Evolutionary conservation across 2,797 vertebrate species (phyloP).

Genomic region (Lutra lutra): DNA sequence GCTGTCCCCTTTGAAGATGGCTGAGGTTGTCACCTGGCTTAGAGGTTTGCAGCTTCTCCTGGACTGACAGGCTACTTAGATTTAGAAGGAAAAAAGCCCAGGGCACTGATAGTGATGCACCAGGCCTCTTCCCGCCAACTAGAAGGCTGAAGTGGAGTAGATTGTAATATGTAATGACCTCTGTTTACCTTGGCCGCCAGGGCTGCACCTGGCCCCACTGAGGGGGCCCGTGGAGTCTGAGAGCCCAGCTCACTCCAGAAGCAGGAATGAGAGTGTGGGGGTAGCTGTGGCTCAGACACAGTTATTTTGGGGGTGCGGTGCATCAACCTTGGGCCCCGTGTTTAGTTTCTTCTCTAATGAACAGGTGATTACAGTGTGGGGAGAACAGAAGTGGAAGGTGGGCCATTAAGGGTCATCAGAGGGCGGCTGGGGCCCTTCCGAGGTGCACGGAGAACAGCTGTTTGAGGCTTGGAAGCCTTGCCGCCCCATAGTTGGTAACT

Average conservation of each 20-base stretch:
- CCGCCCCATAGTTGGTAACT: neutral
- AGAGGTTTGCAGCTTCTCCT: conserved; percentile 71
- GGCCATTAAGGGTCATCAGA: neutral
- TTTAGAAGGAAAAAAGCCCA: conserved; percentile 45
- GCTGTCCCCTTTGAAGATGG: conserved; percentile 36
- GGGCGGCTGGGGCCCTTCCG: conserved; percentile 37
- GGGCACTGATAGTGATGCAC: conserved; percentile 68
- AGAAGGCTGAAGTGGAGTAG: conserved; percentile 63
- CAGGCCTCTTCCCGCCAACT: conserved; percentile 34
- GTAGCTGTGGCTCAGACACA: conserved; percentile 49
- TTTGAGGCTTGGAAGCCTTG: neutral
- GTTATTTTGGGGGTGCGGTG: neutral
- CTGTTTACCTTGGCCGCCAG: conserved; percentile 79
- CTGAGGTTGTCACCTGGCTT: conserved; percentile 53
- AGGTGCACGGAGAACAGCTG: neutral
- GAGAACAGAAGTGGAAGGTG: conserved; percentile 62
- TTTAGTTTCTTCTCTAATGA: conserved; percentile 63
- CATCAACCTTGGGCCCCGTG: conserved; percentile 1
- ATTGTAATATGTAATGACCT: conserved; percentile 58
- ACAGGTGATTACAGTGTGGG: conserved; percentile 61
- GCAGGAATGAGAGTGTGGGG: conserved; percentile 29
- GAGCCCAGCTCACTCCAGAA: conserved; percentile 58
- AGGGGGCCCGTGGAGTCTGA: conserved; percentile 3
- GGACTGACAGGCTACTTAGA: conserved; percentile 62
- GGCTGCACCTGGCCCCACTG: conserved; percentile 40